These are phyloP conservation scores for Smutsia gigantea DNA, from an alignment of 2,797 vertebrate species.

Conservation along the genomic window DNA sequence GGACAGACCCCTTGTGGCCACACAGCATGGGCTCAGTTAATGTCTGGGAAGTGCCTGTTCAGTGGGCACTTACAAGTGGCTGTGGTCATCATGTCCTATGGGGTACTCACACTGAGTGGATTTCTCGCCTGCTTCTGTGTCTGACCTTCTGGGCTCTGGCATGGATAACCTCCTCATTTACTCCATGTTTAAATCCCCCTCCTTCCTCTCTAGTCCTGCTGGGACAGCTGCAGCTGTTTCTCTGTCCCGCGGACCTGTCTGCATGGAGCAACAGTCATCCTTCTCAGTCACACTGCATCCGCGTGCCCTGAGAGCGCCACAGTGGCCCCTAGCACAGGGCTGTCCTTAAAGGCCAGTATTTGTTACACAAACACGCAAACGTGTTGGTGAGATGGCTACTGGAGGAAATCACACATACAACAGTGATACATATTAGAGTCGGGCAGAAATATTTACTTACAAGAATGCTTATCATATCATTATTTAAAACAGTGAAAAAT, in stretches of 20 bases:
- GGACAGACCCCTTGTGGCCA: too few species aligned
- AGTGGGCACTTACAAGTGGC: too few species aligned
- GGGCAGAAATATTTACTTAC: not conserved
- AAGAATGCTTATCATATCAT: not conserved
- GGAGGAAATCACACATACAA: not conserved
- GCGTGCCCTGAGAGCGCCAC: too few species aligned
- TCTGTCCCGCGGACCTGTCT: not conserved
- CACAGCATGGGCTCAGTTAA: not conserved
- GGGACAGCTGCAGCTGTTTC: not conserved
- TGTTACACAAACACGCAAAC: not conserved
- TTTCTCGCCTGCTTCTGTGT: too few species aligned
- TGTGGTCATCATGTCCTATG: too few species aligned
- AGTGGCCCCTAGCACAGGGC: not conserved
- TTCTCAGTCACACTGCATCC: too few species aligned
- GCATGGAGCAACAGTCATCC: not conserved
- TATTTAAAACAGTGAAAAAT: not conserved
- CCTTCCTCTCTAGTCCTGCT: not conserved
- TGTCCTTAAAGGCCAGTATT: not conserved
- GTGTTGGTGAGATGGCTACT: not conserved
- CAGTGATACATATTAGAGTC: not conserved
- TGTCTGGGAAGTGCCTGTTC: too few species aligned
- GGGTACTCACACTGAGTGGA: too few species aligned
- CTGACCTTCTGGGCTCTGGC: not conserved
- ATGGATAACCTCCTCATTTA: not conserved
- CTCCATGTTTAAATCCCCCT: not conserved